Evolutionary conservation across 2,888 invertebrate species (phyloP).

Genomic region (Chironomus tentans): DNA sequence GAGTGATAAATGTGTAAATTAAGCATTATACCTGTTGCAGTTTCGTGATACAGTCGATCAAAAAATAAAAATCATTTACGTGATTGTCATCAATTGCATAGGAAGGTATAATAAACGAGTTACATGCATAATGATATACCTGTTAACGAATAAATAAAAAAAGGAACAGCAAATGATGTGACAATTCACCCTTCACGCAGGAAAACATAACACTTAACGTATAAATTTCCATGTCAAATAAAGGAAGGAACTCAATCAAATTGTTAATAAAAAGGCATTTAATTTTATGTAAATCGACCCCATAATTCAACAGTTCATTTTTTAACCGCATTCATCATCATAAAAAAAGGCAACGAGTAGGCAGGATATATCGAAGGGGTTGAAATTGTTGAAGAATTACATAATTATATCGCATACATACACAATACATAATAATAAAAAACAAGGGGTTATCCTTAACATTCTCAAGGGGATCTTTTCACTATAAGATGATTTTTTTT

Average conservation of each 20-base stretch:
- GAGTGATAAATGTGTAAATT: conserved; percentile 14
- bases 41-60: neutral
- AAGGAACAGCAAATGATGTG: neutral
- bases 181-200: neutral
- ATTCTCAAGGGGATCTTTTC: neutral
- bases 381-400: conserved; percentile 11
- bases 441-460: conserved; percentile 8
- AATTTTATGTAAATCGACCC: conserved; percentile 26
- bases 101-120: too few relatives aligned
- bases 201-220: neutral
- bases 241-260: conserved; percentile 26
- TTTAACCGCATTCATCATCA: conserved; percentile 26
- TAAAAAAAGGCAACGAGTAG: conserved; percentile 10
- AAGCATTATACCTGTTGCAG: conserved; percentile 15
- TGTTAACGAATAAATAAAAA: too few relatives aligned
- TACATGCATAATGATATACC: neutral
- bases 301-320: conserved; percentile 26
- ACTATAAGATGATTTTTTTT: conserved; percentile 13
- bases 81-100: neutral
- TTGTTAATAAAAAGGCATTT: conserved; percentile 9
- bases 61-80: neutral
- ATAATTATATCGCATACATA: conserved; percentile 4
- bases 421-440: neutral
- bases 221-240: conserved; percentile 2
- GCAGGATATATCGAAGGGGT: neutral